Base-by-base conservation (phyloP, 2,113 vertebrate species). In the Polypterus senegalus region DNA sequence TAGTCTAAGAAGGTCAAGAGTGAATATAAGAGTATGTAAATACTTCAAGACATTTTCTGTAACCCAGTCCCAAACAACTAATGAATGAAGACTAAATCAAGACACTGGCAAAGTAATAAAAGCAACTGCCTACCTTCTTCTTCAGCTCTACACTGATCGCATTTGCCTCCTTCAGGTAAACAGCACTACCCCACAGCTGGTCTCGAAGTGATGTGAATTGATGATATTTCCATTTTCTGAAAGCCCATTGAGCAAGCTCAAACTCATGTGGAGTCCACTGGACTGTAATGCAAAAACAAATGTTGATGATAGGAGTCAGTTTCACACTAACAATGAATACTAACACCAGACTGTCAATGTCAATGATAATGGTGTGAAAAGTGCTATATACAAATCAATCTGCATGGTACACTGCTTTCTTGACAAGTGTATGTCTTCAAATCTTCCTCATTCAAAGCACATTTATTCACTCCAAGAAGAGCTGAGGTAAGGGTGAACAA, bases 121-220 rank as follows among this genome's bases (percentile, higher is more conserved):
- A 53, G 48, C 54, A 47, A 0, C 0, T 3, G 9, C 46, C 51
- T 81, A 99, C 96, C 89, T 95, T 97, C 71, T 99, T 99, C 84
- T 98, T 98, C 27, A 99, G 77, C 49, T 99, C 96, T 63, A 99
- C 96, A 3, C 96, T 98, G 77, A 99, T 94, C 46, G 96, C 96
- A 8, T 95, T 99, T 70, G 94, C 93, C 74, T 99, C 96, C 73
- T 99, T 99, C 65, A 99, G 81, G 70, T 96, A 99, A 0, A 99
- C 92, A 0, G 96, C 96, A 58, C 93, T 98, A 52, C 96, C 96
- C 96, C 96, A 99, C 65, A 99, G 89, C 9, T 92, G 88, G 73
- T 99, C 96, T 62, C 96, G 78, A 59, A 99, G 77, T 0, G 96
- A 99, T 63, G 96, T 99, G 64, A 99, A 99, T 78, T 99, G 96